A percentile compares a stretch with the other conserved stretches of the same genome.
Evolutionary conservation across 2,888 invertebrate species (phyloP).

Genomic region (Mesopsocus fuscifrons): DNA sequence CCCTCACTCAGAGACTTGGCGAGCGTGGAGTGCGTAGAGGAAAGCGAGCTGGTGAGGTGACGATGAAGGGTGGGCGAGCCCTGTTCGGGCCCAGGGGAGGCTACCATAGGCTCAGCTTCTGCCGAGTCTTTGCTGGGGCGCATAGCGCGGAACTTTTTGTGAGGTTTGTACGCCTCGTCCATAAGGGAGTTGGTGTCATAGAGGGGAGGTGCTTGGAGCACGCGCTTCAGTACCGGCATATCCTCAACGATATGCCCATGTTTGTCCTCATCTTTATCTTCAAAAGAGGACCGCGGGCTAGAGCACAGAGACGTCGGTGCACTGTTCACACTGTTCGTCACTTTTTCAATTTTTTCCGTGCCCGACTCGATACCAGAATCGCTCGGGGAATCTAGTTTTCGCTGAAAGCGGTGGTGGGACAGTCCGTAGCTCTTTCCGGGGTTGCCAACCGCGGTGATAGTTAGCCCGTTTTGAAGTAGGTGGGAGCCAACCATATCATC

Average conservation of each 20-base stretch:
- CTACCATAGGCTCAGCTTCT: slow-evolving; percentile 47
- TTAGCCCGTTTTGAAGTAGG: slow-evolving; percentile 50
- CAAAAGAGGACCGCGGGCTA: slow-evolving; percentile 61
- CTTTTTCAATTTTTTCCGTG: slow-evolving; percentile 67
- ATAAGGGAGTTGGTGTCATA: slow-evolving; percentile 79
- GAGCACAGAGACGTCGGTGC: slow-evolving; percentile 62
- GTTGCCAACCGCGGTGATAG: slow-evolving; percentile 44
- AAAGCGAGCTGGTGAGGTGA: slow-evolving; percentile 35
- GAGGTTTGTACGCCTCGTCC: slow-evolving; percentile 90
- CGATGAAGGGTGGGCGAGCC: slow-evolving; percentile 10
- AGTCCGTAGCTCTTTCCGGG: slow-evolving; percentile 17
- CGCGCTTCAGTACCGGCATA: slow-evolving; percentile 86
- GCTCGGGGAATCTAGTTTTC: slow-evolving; percentile 77
- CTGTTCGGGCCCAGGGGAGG: slow-evolving; percentile 6
- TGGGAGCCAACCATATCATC: slow-evolving; percentile 42
- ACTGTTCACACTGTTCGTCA: slow-evolving; percentile 37
- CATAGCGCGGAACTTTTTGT: slow-evolving; percentile 83
- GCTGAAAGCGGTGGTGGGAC: slow-evolving; percentile 24
- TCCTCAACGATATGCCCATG: slow-evolving; percentile 41
- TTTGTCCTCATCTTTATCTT: slow-evolving; percentile 46
- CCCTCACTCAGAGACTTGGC: slow-evolving; percentile 83
- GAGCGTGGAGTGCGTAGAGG: slow-evolving; percentile 74
- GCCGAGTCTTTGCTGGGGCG: slow-evolving; percentile 54
- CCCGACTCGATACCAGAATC: slow-evolving; percentile 90
- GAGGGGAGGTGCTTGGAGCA: slow-evolving; percentile 77